phyloP scores from a whole-genome alignment of 2,797 vertebrate genomes.

The Chloroceryle amazona region DNA sequence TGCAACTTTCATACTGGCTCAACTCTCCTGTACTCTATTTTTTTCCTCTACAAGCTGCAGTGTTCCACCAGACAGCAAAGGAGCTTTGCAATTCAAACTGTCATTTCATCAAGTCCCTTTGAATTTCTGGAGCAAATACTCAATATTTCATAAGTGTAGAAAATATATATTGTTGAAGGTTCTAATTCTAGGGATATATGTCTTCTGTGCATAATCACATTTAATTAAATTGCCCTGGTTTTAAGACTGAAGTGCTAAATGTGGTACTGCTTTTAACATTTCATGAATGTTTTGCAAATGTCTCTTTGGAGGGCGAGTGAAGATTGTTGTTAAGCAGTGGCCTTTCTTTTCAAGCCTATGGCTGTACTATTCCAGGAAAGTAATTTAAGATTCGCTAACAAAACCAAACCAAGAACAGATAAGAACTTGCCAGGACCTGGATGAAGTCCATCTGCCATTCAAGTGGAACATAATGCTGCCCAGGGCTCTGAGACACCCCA shows the following conservation, averaged over 20 bases:
- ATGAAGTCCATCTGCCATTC: not conserved
- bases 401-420: not conserved
- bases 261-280: not conserved
- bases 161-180: not conserved
- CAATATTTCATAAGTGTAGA: not conserved
- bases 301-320: not conserved
- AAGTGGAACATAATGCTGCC: not conserved
- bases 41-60: not conserved
- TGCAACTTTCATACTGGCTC: not conserved
- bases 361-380: not conserved
- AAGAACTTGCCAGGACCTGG: not conserved
- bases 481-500: not conserved
- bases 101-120: not conserved
- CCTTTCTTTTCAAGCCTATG: not conserved
- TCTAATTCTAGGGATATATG: not conserved
- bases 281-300: not conserved
- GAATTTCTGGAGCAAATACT: not conserved
- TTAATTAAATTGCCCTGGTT: not conserved
- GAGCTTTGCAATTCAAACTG: not conserved
- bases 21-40: not conserved
- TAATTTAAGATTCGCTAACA: not conserved
- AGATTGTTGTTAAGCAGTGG: not conserved
- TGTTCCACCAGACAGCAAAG: not conserved
- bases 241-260: not conserved
- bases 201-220: not conserved